A percentile compares a stretch with the other conserved stretches of the same genome.
Conservation (phyloP, 2,797 vertebrate genomes). For the Thunnus albacares region DNA sequence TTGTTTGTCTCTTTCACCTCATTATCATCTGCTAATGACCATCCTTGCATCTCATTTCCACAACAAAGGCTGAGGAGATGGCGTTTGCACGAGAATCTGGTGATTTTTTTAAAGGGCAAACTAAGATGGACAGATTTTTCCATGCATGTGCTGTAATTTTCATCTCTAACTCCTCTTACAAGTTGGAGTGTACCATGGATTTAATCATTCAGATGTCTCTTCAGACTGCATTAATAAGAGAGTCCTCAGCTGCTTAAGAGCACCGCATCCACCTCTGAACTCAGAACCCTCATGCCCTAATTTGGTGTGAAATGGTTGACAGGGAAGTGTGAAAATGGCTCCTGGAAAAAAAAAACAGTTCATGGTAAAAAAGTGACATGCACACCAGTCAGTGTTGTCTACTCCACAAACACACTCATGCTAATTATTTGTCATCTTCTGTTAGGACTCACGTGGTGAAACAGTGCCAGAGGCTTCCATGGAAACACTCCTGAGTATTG, state of each 20-base stretch:
- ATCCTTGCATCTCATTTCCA: conserved; percentile 86
- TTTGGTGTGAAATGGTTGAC: conserved; percentile 76
- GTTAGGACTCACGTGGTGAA: conserved; percentile 59
- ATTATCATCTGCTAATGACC: conserved; percentile 88
- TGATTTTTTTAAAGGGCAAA: conserved; percentile 67
- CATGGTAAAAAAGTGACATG: conserved; percentile 50
- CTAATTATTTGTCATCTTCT: conserved; percentile 78
- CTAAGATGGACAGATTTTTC: conserved; percentile 42
- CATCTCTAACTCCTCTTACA: conserved; percentile 34
- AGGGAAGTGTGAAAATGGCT: conserved; percentile 68
- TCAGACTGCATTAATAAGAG: conserved; percentile 68
- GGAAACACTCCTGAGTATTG: conserved; percentile 55
- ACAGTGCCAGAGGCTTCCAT: conserved; percentile 56
- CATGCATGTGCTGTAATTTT: conserved; percentile 26
- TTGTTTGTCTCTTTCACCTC: conserved; percentile 87
- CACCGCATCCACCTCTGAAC: conserved; percentile 58
- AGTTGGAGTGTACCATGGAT: conserved; percentile 47
- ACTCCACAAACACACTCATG: conserved; percentile 10
- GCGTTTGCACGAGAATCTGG: conserved; percentile 69
- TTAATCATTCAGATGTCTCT: conserved; percentile 61
- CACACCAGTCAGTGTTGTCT: conserved; percentile 42
- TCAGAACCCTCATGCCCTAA: conserved; percentile 60
- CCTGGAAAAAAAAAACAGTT: conserved; percentile 38
- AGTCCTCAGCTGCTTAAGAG: conserved; percentile 51
- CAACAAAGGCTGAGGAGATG: conserved; percentile 74